Conservation (phyloP, 1,140 invertebrate species). For the Stenopsyche tienmushanensis region DNA sequence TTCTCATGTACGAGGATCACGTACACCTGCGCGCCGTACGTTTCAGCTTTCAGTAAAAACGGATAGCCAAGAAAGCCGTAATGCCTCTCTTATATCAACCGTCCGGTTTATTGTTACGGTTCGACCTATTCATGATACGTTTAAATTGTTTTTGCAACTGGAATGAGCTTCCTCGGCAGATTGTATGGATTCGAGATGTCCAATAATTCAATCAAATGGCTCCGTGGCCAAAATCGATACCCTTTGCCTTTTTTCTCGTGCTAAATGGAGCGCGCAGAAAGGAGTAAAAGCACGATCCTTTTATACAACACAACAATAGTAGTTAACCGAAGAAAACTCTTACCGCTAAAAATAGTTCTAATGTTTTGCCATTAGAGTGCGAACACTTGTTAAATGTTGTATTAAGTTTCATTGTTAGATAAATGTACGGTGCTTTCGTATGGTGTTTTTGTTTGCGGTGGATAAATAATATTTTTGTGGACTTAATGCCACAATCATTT, state of each 20-base stretch:
- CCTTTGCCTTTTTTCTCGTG: background rate
- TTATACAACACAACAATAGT: too few relatives aligned
- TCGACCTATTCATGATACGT: background rate
- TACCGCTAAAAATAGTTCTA: background rate
- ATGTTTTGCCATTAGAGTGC: background rate
- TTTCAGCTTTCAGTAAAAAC: background rate
- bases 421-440: too few relatives aligned
- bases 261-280: background rate
- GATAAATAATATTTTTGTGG: too few relatives aligned
- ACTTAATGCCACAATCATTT: too few relatives aligned
- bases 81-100: constrained; percentile 2
- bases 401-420: background rate
- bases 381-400: background rate
- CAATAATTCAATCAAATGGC: background rate
- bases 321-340: background rate
- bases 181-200: background rate
- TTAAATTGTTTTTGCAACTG: constrained; percentile 3
- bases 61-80: background rate
- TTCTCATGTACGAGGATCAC: constrained; percentile 6
- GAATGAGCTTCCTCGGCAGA: background rate
- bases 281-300: background rate
- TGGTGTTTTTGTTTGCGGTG: too few relatives aligned
- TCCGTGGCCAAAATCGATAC: background rate
- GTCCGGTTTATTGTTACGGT: background rate
- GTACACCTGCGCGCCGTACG: constrained; percentile 2